Base-by-base conservation (phyloP, 2,797 vertebrate genomes). In the Peromyscus melanophrys region DNA sequence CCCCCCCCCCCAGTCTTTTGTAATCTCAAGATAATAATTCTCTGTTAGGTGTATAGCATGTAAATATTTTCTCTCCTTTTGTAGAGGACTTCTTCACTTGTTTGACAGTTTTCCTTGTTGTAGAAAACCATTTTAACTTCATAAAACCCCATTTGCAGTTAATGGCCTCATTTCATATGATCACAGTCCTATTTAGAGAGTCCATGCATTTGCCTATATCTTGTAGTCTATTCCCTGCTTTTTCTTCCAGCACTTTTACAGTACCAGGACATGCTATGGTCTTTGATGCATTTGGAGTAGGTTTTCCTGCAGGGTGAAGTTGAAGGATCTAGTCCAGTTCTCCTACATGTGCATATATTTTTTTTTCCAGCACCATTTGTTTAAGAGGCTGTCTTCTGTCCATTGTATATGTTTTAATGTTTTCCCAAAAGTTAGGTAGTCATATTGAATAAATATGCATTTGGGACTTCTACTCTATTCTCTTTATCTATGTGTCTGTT, bases 1-100 rank as follows among this genome's bases (percentile, higher is more conserved):
- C 1, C 4, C 6, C 0, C 9, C 1, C 1, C 6, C 3, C 17
- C 1, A 46, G 17, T 55, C 40, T 13, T 37, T 55, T 87, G 23
- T 37, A 4, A 71, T 69, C 55, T 55, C 14, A 16, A 71, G 8
- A 37, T 71, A 52, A 19, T 71, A 71, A 71, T 52, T 86, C 2
- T 69, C 11, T 27, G 6, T 71, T 55, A 71, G 23, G 27, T 37
- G 0, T 17, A 17, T 55, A 37, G 6, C 43, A 29, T 13, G 34
- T 17, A 71, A 71, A 37, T 29, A 71, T 86, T n/a, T 69, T 69
- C 63, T 17, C 19, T 37, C 14, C 11, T 71, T 55, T 2, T 29
- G 34, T 12, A 65, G 4, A 46, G 29, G 61, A 55, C 14, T 34
- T 52, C 9, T 55, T 71, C n/a, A 71, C 4, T 55, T 55, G 8